Percentiles rank a stretch among this genome's conserved stretches.
phyloP scores from a whole-genome alignment of 2,113 vertebrate genomes.

The Micronycteris hirsuta region DNA sequence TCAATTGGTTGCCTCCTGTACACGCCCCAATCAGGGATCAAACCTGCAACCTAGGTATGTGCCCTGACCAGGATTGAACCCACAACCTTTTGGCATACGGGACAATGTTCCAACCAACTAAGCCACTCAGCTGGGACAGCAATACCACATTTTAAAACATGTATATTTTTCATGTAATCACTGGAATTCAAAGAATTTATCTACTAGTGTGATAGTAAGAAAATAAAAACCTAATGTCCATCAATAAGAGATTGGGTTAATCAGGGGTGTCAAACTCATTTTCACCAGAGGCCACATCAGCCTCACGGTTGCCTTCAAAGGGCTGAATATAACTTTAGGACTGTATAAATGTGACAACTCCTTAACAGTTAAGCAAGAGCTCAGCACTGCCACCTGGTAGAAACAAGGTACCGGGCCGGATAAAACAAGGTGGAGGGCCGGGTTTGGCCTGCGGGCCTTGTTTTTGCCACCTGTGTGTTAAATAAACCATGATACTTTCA shows the following conservation, averaged over 20 bases:
- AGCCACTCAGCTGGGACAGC: neutral
- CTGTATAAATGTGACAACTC: too few species aligned
- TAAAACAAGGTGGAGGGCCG: too few species aligned
- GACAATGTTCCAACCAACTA: neutral
- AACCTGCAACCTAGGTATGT: neutral
- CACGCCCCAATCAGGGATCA: neutral
- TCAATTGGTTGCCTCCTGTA: neutral
- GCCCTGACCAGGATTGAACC: neutral
- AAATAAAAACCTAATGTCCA: neutral
- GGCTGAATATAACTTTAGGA: too few species aligned
- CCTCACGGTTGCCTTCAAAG: too few species aligned
- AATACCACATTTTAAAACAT: conserved; percentile 16
- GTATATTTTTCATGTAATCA: neutral
- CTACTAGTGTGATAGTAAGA: neutral
- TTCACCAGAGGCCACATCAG: too few species aligned
- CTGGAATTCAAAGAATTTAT: neutral
- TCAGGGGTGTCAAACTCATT: too few species aligned
- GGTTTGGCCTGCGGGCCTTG: too few species aligned
- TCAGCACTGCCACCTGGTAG: too few species aligned
- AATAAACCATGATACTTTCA: conserved; percentile 19
- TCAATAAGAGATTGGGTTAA: neutral
- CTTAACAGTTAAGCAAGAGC: too few species aligned
- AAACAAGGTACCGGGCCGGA: too few species aligned
- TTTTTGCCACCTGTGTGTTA: neutral
- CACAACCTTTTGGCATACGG: too few species aligned